Conservation (phyloP, 2,113 vertebrate genomes). For the Dipodomys spectabilis region DNA sequence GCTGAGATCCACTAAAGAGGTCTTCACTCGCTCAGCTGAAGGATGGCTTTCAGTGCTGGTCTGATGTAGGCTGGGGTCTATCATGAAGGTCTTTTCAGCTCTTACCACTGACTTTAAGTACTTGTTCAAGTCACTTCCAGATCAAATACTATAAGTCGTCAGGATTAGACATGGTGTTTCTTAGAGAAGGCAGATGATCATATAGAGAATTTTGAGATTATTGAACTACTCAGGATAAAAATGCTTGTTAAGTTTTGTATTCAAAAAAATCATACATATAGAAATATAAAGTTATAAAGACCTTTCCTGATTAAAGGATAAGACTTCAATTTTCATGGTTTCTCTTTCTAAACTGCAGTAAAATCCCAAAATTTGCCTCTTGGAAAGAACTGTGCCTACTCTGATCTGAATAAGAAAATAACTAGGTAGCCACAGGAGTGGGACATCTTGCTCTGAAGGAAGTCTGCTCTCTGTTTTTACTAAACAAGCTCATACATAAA, state of each 20-base stretch:
- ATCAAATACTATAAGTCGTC: neutral
- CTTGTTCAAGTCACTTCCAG: neutral
- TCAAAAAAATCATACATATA: neutral
- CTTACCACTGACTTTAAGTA: neutral
- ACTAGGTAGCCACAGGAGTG: neutral
- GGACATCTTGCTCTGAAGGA: neutral
- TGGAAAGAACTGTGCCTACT: slow-evolving; percentile 15
- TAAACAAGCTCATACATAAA: neutral
- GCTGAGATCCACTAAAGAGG: neutral
- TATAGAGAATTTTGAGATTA: neutral
- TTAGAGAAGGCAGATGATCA: neutral
- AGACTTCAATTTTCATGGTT: neutral
- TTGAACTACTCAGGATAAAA: slow-evolving; percentile 6
- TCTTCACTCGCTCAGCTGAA: neutral
- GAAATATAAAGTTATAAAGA: neutral
- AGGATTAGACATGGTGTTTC: neutral
- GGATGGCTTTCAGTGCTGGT: neutral
- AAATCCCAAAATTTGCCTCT: slow-evolving; percentile 21
- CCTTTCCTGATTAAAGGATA: neutral
- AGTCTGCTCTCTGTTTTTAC: neutral
- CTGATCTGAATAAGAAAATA: neutral
- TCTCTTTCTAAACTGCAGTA: neutral
- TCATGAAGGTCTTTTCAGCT: neutral
- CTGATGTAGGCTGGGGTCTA: neutral
- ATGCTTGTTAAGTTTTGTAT: neutral